These are phyloP conservation scores for Oxyruncus cristatus DNA, from an alignment of 2,113 vertebrate species.

Conservation along the genomic window DNA sequence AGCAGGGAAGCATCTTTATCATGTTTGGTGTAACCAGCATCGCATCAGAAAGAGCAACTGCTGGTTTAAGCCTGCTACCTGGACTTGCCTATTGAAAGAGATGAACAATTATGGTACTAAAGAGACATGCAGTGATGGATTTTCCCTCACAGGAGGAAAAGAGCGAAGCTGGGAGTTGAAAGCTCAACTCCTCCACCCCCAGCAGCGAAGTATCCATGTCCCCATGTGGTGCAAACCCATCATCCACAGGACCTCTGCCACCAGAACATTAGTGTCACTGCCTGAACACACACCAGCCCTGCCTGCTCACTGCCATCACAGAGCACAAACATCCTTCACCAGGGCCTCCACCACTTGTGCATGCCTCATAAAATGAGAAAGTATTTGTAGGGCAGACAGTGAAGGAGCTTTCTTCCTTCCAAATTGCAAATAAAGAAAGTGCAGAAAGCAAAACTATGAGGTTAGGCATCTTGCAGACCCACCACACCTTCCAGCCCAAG, in stretches of 20 bases:
- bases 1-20: not conserved
- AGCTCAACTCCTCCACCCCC: not conserved
- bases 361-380: too few relatives aligned
- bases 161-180: not conserved
- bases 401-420: not conserved
- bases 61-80: not conserved
- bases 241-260: not conserved
- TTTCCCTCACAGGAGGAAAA: not conserved
- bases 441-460: not conserved
- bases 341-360: not conserved
- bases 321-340: not conserved
- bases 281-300: not conserved
- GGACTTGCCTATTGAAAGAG: not conserved
- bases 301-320: not conserved
- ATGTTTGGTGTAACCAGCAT: not conserved
- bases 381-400: not conserved
- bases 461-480: rapidly evolving
- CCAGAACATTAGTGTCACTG: not conserved
- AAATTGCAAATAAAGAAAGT: not conserved
- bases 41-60: rapidly evolving
- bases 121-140: not conserved
- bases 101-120: not conserved
- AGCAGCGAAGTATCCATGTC: not conserved
- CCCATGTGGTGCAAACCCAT: rapidly evolving
- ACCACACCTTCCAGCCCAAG: not conserved